Percentiles rank a stretch among this genome's conserved stretches.
Conservation (phyloP, 2,113 vertebrate species). For the Caretta caretta region DNA sequence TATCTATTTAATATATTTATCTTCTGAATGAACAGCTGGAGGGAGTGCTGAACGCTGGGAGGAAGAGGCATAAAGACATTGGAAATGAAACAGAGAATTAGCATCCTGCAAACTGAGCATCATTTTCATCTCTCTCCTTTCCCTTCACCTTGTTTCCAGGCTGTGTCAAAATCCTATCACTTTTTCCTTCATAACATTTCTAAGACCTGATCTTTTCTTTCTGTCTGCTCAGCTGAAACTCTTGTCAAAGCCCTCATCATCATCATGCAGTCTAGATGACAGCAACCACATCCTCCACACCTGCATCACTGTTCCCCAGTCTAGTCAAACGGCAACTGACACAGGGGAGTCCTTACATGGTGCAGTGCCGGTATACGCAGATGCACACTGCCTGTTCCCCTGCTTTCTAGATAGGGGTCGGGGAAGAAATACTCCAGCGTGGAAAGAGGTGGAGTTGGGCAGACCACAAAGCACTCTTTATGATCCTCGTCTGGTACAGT, state of each 20-base stretch:
- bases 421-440: background rate
- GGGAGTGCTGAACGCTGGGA: background rate
- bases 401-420: background rate
- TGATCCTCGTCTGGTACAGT: background rate
- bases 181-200: background rate
- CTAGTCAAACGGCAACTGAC: background rate
- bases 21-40: background rate
- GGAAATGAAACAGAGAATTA: background rate
- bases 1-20: background rate
- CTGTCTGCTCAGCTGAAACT: background rate
- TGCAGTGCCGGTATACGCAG: background rate
- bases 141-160: background rate
- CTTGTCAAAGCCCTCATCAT: background rate
- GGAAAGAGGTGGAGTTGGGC: background rate
- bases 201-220: background rate
- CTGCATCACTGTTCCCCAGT: background rate
- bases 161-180: background rate
- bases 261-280: background rate
- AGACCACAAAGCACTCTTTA: background rate
- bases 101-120: background rate
- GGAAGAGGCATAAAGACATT: conserved; percentile 17
- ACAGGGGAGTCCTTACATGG: background rate
- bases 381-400: background rate
- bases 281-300: background rate
- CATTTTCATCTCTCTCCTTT: background rate